Percentiles rank a stretch among this genome's conserved stretches.
phyloP scores from a whole-genome alignment of 2,113 vertebrate genomes.

The Plotosus lineatus region DNA sequence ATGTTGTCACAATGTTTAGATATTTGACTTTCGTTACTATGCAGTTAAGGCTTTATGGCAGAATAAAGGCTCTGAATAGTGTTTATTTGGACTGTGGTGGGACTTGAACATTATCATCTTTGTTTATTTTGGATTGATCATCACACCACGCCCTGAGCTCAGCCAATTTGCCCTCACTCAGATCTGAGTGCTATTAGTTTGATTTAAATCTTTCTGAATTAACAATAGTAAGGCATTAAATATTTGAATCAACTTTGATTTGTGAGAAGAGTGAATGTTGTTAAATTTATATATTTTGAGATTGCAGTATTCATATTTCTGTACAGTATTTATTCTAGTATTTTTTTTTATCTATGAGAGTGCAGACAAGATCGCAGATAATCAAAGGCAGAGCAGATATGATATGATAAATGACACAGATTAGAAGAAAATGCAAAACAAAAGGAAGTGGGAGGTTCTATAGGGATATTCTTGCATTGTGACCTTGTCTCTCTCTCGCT shows the following conservation, averaged over 20 bases:
- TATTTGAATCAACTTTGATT: not conserved
- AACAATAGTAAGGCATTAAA: not conserved
- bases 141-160: conserved; percentile 10
- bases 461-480: too few relatives aligned
- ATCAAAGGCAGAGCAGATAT: too few relatives aligned
- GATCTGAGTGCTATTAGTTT: not conserved
- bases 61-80: not conserved
- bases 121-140: not conserved
- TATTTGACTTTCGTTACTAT: not conserved
- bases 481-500: too few relatives aligned
- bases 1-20: not conserved
- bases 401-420: too few relatives aligned
- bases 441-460: too few relatives aligned
- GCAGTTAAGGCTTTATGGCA: not conserved
- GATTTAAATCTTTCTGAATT: not conserved
- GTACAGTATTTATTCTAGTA: too few relatives aligned
- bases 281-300: too few relatives aligned
- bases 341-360: too few relatives aligned
- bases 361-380: too few relatives aligned
- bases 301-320: too few relatives aligned
- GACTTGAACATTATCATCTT: not conserved
- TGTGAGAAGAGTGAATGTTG: too few relatives aligned
- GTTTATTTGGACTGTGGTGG: not conserved
- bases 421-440: too few relatives aligned
- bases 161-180: not conserved